Evolutionary conservation across 2,888 invertebrate genomes (phyloP).

Genomic region (Hyposoter didymator): DNA sequence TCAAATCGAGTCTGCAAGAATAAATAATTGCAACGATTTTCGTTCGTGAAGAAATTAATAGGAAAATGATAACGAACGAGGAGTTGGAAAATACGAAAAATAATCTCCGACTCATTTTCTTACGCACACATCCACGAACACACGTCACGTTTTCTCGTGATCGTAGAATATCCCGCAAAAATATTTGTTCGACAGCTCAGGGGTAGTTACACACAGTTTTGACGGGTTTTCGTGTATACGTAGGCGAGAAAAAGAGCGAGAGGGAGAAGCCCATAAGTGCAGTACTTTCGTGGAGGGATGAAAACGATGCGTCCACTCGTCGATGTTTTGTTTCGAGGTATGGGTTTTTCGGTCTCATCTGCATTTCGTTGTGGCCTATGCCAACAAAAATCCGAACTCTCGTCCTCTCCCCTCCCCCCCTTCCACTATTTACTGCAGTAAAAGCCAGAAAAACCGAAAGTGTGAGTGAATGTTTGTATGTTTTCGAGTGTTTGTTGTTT

Average conservation of each 20-base stretch:
- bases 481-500: constrained; percentile 53
- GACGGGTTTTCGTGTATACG: constrained; percentile 68
- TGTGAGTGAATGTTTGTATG: not conserved
- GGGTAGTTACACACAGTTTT: constrained; percentile 65
- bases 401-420: not conserved
- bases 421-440: not conserved
- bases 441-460: constrained; percentile 31
- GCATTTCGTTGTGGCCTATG: constrained; percentile 45
- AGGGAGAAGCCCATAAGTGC: constrained; percentile 61
- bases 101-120: constrained; percentile 37
- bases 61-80: constrained; percentile 6
- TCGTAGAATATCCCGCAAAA: constrained; percentile 68
- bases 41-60: not conserved
- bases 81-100: constrained; percentile 35
- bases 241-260: constrained; percentile 59
- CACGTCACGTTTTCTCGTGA: constrained; percentile 53
- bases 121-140: not conserved
- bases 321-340: constrained; percentile 48
- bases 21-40: not conserved
- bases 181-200: constrained; percentile 75
- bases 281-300: constrained; percentile 54
- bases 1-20: not conserved
- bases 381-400: constrained; percentile 48
- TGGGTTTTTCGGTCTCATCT: constrained; percentile 34
- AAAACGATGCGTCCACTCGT: constrained; percentile 70